A percentile compares a stretch with the other conserved stretches of the same genome.
phyloP scores from a whole-genome alignment of 2,113 vertebrate genomes.

The Anguilla japonica region DNA sequence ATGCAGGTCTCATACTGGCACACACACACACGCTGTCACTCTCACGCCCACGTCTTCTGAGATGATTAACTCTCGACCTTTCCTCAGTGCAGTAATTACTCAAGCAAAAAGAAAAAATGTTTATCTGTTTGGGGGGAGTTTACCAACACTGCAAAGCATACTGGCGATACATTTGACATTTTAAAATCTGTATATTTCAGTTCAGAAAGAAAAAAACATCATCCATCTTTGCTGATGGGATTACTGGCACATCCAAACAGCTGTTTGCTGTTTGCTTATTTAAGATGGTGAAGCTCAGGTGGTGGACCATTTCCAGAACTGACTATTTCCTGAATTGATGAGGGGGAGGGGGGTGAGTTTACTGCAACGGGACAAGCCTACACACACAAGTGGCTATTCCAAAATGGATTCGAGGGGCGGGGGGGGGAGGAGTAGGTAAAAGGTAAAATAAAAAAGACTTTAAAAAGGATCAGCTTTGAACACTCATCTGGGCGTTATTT shows the following conservation, averaged over 20 bases:
- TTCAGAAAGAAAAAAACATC: neutral
- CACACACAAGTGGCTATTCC: neutral
- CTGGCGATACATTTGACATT: neutral
- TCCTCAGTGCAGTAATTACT: too few relatives aligned
- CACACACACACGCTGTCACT: neutral
- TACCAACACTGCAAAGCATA: neutral
- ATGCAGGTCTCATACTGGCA: neutral
- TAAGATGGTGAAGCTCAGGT: neutral
- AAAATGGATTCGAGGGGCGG: neutral
- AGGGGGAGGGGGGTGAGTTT: neutral
- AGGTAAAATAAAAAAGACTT: too few relatives aligned
- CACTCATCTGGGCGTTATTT: slow-evolving; percentile 17
- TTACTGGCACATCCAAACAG: neutral
- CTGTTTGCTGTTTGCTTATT: neutral
- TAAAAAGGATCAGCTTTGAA: slow-evolving; percentile 6
- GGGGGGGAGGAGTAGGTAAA: neutral
- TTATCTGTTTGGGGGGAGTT: neutral
- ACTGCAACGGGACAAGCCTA: neutral
- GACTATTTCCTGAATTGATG: neutral
- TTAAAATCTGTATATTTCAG: neutral
- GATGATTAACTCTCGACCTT: too few relatives aligned
- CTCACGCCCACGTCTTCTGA: too few relatives aligned
- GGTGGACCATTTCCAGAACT: neutral
- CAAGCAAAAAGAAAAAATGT: too few relatives aligned
- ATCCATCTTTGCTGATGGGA: neutral